Base-by-base conservation (phyloP, 2,888 invertebrate genomes). In the Brassicogethes aeneus region DNA sequence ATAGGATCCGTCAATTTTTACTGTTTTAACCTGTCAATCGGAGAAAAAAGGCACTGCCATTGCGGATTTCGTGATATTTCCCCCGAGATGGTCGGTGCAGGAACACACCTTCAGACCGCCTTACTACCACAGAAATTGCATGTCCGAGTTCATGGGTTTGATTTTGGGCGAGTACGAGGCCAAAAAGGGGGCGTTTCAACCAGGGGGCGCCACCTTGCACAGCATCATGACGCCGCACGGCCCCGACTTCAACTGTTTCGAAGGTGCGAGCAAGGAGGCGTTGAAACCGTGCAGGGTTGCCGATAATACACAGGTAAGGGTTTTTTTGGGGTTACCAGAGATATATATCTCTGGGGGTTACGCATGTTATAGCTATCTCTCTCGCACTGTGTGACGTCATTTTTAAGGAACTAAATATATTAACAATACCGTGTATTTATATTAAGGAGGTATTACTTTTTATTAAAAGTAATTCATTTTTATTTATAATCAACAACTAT, bases 121-220 rank as follows among this genome's bases (percentile, higher is more conserved):
- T 0, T 99, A 99, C 66, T 99, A 94, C 65, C 97, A 99, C 64
- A 77, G 96, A 86, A 99, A 99, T 68, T 96, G 96, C 68, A 99
- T 99, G 97, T 91, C 91, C 59, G 97, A 99, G 69, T 99, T 96
- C 67, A 99, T 99, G 97, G 97, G 99, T 0, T 71, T 97, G 36
- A 94, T 97, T 53, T 70, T 79, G 54, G 97, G 97, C 3, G 75
- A 77, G 12, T 97, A 99, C 68, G 97, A 97, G 70, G 99, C 97
- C 0, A 99, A 99, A 69, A 87, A 84, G 60, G 86, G 84, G 14
- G 90, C 88, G 0, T 94, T 96, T 69, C 68, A 73, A 36, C 85
- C 94, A 0, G 96, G 96, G 13, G 96, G 95, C 0, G 95, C 88
- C 2, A 87, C 91, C 1, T 75, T 97, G 2, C 96, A 97, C 68